phyloP scores from a whole-genome alignment of 2,888 invertebrate species.

The Tryphoninae sp. region DNA sequence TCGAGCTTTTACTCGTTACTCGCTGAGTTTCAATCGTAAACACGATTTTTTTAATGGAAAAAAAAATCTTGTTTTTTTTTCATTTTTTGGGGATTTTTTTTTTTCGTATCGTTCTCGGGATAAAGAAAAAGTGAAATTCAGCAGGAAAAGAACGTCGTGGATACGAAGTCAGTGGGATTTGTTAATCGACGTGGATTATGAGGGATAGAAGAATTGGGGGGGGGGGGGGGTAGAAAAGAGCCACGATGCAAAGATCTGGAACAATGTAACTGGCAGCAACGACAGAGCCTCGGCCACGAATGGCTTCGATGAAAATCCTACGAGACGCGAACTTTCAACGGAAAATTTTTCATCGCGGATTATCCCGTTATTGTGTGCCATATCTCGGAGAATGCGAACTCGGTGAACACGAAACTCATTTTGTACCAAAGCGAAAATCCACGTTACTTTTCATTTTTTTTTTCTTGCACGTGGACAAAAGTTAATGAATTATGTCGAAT shows the following conservation, averaged over 20 bases:
- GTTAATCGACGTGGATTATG: slow-evolving; percentile 51
- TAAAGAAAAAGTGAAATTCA: neutral
- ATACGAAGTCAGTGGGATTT: slow-evolving; percentile 26
- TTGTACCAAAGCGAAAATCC: neutral
- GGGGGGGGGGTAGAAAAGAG: neutral
- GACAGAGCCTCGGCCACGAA: neutral
- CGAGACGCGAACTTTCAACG: slow-evolving; percentile 17
- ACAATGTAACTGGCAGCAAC: slow-evolving; percentile 35
- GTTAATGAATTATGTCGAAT: neutral
- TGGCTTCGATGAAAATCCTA: slow-evolving; percentile 53
- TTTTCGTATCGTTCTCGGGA: too few relatives aligned
- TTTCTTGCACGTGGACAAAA: neutral
- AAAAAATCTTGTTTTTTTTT: slow-evolving; percentile 2
- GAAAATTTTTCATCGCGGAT: slow-evolving; percentile 49
- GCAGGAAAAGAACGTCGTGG: neutral
- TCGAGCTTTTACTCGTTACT: neutral
- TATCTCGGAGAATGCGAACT: slow-evolving; percentile 2
- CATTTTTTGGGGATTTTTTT: too few relatives aligned
- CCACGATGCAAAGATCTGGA: slow-evolving; percentile 11
- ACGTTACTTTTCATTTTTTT: neutral
- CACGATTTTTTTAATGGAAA: slow-evolving; percentile 28
- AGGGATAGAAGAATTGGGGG: neutral
- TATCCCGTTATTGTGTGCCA: slow-evolving; percentile 46
- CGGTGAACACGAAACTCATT: slow-evolving; percentile 12
- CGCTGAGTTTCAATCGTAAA: slow-evolving; percentile 37